Evolutionary conservation across 2,113 vertebrate genomes (phyloP), one percentile per base, ranked within the genome.

Genomic region (Burhinus bistriatus): DNA sequence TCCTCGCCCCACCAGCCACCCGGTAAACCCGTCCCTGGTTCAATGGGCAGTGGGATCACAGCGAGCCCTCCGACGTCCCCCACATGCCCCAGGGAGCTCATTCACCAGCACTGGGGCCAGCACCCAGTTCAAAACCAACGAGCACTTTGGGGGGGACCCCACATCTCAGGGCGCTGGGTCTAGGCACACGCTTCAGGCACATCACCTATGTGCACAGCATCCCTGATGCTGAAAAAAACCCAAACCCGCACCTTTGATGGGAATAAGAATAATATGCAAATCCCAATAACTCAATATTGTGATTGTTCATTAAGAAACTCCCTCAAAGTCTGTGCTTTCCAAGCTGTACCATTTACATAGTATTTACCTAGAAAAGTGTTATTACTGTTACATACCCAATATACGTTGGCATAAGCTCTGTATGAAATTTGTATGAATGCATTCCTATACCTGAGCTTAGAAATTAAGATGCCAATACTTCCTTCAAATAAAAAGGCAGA

Each of bases 401-500:
- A 68, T 7, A 57, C 1, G 2, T 38, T 62, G 89, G 25, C 70
- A 49, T 47, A 72, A 65, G 34, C 21, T 86, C 76, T 52, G 30
- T 70, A 72, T 27, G 25, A 92, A 65, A 77, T 82, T 65, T 65
- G n/a, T 80, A 32, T 54, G 40, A 90, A 76, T 51, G 51, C 3
- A 10, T 76, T 86, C 42, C 45, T 73, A 30, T 32, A 32, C 30
- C 40, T 69, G 77, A 95, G 42, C 34, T 84, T 45, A 89, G 30
- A 52, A 10, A 52, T 57, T 61, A 72, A 65, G 80, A 87, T 45
- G 61, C 22, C 69, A 72, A 62, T 66, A 79, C 69, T 66, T 79
- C 59, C 65, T 87, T 65, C 83, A 96, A 55, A 95, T 72, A 80
- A 71, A 89, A 94, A 89, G 49, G 54, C n/a, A 78, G 49, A 89